Percentiles rank a stretch among this genome's conserved stretches.
phyloP scores from a whole-genome alignment of 2,888 invertebrate species.

The Agrilus biguttatus region DNA sequence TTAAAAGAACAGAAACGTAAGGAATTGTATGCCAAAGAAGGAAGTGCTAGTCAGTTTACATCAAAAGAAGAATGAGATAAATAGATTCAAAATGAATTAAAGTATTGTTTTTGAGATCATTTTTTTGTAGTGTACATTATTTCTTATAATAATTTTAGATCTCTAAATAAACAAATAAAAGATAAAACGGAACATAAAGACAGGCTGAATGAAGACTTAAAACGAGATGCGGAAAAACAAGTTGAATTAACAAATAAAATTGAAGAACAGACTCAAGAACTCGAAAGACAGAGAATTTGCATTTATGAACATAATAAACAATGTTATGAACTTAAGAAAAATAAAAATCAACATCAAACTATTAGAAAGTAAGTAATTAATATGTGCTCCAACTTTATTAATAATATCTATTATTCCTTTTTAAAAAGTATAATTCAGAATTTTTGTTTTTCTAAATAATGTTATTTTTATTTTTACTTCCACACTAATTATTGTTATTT shows the following conservation, averaged over 20 bases:
- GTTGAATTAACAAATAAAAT: conserved; percentile 39
- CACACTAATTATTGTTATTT: conserved; percentile 13
- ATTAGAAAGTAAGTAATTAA: conserved; percentile 63
- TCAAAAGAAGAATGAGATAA: conserved; percentile 87
- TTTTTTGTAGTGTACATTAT: conserved; percentile 1
- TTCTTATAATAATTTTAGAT: conserved; percentile 30
- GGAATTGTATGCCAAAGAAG: conserved; percentile 96
- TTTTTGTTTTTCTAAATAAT: not conserved
- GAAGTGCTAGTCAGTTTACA: conserved; percentile 91
- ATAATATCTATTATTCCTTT: too few relatives aligned
- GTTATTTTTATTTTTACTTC: conserved; percentile 1
- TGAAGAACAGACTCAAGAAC: conserved; percentile 63
- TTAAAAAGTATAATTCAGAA: too few relatives aligned
- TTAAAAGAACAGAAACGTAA: conserved; percentile 91
- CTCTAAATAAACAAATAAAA: conserved; percentile 82
- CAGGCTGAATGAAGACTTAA: conserved; percentile 76
- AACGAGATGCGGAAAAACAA: conserved; percentile 70
- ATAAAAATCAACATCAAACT: conserved; percentile 84
- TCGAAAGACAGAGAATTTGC: conserved; percentile 78
- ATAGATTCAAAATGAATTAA: conserved; percentile 93
- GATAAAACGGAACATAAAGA: conserved; percentile 88
- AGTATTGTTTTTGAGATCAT: conserved; percentile 32
- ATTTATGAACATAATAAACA: conserved; percentile 93
- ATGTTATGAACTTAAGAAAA: conserved; percentile 90
- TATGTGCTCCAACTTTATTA: not conserved